Evolutionary conservation across 2,888 invertebrate species (phyloP).

Genomic region (Stenchaetothrips biformis): DNA sequence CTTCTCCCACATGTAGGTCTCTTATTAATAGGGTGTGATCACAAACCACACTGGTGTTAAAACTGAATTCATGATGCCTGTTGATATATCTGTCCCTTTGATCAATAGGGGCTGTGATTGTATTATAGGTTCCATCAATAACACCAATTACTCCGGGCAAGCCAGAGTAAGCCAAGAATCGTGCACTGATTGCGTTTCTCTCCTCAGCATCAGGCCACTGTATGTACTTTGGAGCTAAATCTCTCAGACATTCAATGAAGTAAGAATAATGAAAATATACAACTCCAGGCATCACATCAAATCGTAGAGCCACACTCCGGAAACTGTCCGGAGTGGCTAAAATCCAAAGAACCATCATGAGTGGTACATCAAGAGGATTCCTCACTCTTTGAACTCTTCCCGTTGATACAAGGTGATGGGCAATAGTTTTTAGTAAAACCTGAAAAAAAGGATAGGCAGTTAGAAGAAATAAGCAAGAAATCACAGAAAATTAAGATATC

Average conservation of each 20-base stretch:
- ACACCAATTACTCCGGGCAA: neutral
- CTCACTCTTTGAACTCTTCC: neutral
- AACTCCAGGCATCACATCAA: neutral
- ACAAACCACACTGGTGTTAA: neutral
- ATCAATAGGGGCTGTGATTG: neutral
- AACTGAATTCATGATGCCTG: neutral
- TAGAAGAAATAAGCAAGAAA: no score
- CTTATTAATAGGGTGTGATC: neutral
- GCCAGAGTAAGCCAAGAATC: neutral
- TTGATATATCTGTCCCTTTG: neutral
- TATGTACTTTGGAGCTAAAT: neutral
- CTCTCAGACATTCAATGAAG: neutral
- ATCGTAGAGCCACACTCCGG: neutral
- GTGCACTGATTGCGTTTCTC: neutral
- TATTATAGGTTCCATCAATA: neutral
- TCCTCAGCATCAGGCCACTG: neutral
- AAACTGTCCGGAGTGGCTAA: neutral
- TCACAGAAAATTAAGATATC: no score
- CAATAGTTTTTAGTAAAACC: neutral
- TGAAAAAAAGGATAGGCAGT: no score
- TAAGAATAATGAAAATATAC: neutral
- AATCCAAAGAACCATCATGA: neutral
- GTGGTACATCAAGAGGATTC: neutral
- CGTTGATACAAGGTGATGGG: neutral
- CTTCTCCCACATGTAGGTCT: neutral